Percentiles rank a stretch among this genome's conserved stretches.
phyloP scores from a whole-genome alignment of 2,113 vertebrate species.

The Condylura cristata region DNA sequence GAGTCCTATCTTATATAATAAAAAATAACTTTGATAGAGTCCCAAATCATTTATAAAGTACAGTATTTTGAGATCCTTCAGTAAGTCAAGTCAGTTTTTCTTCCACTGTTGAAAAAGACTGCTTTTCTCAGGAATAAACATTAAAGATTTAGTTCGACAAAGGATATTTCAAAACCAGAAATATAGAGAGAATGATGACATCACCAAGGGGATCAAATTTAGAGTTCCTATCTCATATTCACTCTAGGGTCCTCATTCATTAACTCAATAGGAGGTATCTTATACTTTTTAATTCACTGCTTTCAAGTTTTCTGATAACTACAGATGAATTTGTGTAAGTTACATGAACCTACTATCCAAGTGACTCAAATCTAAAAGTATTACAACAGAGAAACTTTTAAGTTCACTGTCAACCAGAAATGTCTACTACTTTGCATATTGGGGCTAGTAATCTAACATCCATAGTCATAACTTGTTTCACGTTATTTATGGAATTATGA shows the following conservation, averaged over 20 bases:
- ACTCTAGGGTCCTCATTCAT: background rate
- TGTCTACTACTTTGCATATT: conserved; percentile 20
- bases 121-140: conserved; percentile 1
- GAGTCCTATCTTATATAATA: background rate
- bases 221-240: background rate
- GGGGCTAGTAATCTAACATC: background rate
- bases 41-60: background rate
- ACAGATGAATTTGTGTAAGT: background rate
- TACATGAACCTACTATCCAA: background rate
- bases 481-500: background rate
- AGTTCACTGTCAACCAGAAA: background rate
- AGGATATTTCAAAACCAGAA: conserved; percentile 10
- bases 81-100: background rate
- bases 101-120: background rate
- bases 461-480: background rate
- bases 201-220: background rate
- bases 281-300: background rate
- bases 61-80: background rate
- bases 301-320: background rate
- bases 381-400: conserved; percentile 6
- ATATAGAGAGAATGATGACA: background rate
- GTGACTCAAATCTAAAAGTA: background rate
- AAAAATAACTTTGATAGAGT: background rate
- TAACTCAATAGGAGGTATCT: background rate
- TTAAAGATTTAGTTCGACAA: background rate